A percentile compares a stretch with the other conserved stretches of the same genome.
Conservation (phyloP, 2,113 vertebrate genomes). For the Turnix velox region DNA sequence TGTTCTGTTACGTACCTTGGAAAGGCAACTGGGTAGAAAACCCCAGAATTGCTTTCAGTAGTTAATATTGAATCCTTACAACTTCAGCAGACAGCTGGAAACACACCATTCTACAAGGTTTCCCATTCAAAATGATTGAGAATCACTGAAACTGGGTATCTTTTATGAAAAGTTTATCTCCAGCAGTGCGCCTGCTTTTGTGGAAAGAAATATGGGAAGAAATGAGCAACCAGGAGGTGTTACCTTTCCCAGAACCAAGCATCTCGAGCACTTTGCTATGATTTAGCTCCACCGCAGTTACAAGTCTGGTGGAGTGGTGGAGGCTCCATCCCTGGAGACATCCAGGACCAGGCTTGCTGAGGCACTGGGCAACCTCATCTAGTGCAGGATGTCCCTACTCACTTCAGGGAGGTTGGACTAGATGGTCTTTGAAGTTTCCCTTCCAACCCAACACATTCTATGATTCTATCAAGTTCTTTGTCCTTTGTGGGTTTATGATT, state of each 20-base stretch:
- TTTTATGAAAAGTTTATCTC: neutral
- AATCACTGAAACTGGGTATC: neutral
- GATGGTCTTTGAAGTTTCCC: too few relatives aligned
- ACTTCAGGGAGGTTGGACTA: too few relatives aligned
- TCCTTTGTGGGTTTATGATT: neutral
- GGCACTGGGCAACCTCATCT: too few relatives aligned
- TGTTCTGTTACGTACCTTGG: neutral
- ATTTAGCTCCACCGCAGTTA: too few relatives aligned
- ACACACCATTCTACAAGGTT: neutral
- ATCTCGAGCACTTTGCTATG: neutral
- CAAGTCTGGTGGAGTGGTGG: too few relatives aligned
- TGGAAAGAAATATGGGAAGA: neutral
- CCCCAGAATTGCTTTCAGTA: neutral
- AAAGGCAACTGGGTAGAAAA: neutral
- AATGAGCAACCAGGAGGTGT: neutral
- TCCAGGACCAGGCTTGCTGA: too few relatives aligned
- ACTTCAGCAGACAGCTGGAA: neutral
- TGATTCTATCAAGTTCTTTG: too few relatives aligned
- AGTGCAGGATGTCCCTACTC: too few relatives aligned
- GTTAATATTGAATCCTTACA: neutral
- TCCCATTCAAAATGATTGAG: neutral
- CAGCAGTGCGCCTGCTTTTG: neutral
- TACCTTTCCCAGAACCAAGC: neutral
- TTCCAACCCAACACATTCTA: too few relatives aligned
- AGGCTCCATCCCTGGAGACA: too few relatives aligned